Evolutionary conservation across 1,140 invertebrate genomes (phyloP).

Genomic region (Lucilia cuprina): DNA sequence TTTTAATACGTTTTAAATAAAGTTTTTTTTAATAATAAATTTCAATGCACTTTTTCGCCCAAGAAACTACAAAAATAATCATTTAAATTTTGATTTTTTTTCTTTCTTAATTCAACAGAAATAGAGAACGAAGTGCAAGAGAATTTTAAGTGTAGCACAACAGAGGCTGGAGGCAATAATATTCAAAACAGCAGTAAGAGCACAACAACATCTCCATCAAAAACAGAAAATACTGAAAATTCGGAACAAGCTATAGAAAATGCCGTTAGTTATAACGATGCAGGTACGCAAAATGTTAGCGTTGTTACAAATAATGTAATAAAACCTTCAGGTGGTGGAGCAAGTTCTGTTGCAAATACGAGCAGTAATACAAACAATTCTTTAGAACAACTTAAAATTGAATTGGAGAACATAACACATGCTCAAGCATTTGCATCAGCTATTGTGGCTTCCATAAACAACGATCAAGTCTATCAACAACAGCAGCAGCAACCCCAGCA

Average conservation of each 20-base stretch:
- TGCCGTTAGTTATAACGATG: background rate
- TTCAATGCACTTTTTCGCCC: no score
- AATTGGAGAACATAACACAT: conserved; percentile 66
- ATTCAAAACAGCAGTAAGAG: background rate
- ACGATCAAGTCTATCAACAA: conserved; percentile 26
- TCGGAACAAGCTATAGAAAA: background rate
- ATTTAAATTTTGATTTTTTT: no score
- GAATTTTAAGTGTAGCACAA: background rate
- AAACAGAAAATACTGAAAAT: background rate
- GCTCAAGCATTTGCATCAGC: conserved; percentile 59
- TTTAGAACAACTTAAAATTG: conserved; percentile 66
- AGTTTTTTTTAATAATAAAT: no score
- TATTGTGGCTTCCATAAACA: conserved; percentile 54
- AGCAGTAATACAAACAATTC: conserved; percentile 61
- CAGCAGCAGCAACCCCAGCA: background rate
- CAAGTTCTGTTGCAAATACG: conserved; percentile 12
- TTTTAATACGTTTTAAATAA: no score
- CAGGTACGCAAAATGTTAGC: background rate
- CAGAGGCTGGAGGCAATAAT: background rate
- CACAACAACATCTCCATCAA: background rate
- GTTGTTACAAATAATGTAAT: background rate
- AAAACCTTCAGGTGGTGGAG: background rate
- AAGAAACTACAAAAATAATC: no score
- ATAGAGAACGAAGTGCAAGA: background rate
- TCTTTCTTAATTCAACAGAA: background rate